Percentiles rank a stretch among this genome's conserved stretches.
Evolutionary conservation across 2,888 invertebrate genomes (phyloP).

Genomic region (Eristalis tenax): DNA sequence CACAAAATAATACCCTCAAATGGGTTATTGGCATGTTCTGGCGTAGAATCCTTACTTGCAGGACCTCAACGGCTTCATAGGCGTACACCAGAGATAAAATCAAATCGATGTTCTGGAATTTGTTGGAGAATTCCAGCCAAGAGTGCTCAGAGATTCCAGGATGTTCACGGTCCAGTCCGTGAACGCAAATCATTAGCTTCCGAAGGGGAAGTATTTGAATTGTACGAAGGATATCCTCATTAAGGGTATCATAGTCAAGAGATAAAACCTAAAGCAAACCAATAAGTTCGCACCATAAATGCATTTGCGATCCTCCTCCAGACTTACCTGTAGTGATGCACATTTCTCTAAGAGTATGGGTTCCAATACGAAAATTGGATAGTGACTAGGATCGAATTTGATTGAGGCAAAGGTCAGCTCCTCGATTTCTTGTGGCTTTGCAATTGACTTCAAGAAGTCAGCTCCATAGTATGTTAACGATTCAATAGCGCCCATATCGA

Average conservation of each 20-base stretch:
- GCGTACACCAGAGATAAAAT: slow-evolving; percentile 84
- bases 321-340: slow-evolving; percentile 82
- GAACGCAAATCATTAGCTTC: slow-evolving; percentile 86
- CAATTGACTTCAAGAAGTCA: slow-evolving; percentile 79
- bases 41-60: slow-evolving; percentile 85
- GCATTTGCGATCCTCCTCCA: neutral
- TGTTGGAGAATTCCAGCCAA: slow-evolving; percentile 84
- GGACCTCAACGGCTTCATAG: slow-evolving; percentile 84
- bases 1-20: slow-evolving; percentile 88
- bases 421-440: slow-evolving; percentile 83
- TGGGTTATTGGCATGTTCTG: slow-evolving; percentile 88
- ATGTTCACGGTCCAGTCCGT: slow-evolving; percentile 85
- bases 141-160: slow-evolving; percentile 85
- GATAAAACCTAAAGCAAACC: slow-evolving; percentile 76
- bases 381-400: slow-evolving; percentile 87
- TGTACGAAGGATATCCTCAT: slow-evolving; percentile 79
- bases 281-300: neutral
- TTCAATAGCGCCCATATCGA: slow-evolving; percentile 81
- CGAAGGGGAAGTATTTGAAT: slow-evolving; percentile 81
- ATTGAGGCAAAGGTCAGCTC: slow-evolving; percentile 87
- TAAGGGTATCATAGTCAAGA: slow-evolving; percentile 80
- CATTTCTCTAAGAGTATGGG: slow-evolving; percentile 84
- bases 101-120: slow-evolving; percentile 78
- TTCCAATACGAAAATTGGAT: slow-evolving; percentile 83
- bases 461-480: slow-evolving; percentile 79